Base-by-base conservation (phyloP, 1,140 invertebrate species). In the Gonioctena quinquepunctata region DNA sequence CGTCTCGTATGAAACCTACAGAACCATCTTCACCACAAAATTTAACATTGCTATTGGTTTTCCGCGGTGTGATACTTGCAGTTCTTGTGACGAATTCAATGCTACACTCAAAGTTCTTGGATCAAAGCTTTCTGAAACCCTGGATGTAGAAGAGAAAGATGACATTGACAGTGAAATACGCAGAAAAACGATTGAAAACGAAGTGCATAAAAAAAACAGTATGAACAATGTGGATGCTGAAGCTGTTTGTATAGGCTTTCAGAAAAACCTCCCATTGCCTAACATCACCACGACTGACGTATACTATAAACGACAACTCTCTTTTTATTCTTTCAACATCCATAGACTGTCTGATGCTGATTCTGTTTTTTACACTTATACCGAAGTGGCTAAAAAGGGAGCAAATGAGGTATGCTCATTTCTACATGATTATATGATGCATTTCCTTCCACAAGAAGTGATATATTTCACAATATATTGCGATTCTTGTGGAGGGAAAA, bases 361-460 rank as follows among this genome's bases (percentile, higher is more conserved):
- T 6, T 63, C 59, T 3, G 11, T 68, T n/a, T 71, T 68, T 59
- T 71, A 71, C 27, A 68, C 60, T 4, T 71, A 71, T 33, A 18
- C 18, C 13, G 50, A 71, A 33, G 59, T 65, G 6, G 66, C 66
- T 13, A 64, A 60, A 52, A 72, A 73, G 28, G 68, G 54, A 28
- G 27, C 71, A 11, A 63, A 73, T 50, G 68, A 73, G 3, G 56
- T 59, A n/a, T 52, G 50, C 7, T 19, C 50, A 8, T n/a, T 52
- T 11, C n/a, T 52, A 11, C 11, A 52, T n/a, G 7, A n/a, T 16
- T 52, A 19, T 6, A n/a, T 52, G 13, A 18, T n/a, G 21, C 16
- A 52, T 19, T n/a, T 52, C 18, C 18, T 33, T 7, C 8, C 8
- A 7, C 28, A 7, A 33, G 8, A 7, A 33, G 28, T 33, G 28